Evolutionary conservation across 2,888 invertebrate species (phyloP).

Genomic region (Ommatoiulus sabulosus): DNA sequence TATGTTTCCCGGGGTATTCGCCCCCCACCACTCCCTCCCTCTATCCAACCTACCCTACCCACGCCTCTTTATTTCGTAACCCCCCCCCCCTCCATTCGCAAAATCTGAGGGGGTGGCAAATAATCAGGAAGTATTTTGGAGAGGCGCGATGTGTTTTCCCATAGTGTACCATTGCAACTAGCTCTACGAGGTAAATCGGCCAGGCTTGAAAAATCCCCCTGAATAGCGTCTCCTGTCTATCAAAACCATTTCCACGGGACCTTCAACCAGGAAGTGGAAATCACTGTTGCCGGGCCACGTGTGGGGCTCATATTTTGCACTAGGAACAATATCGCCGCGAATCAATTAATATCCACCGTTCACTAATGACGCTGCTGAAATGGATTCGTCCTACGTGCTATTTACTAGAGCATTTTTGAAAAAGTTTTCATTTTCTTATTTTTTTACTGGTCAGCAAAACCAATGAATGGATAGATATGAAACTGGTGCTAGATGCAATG

Average conservation of each 20-base stretch:
- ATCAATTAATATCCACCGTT: neutral
- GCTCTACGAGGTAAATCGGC: conserved; percentile 28
- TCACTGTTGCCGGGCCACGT: no score
- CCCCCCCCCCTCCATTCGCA: neutral
- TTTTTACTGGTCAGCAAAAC: no score
- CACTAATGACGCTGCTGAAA: no score
- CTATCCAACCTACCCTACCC: neutral
- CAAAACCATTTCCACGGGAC: conserved; percentile 16
- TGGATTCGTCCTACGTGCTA: neutral
- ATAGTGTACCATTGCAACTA: neutral
- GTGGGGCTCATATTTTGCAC: neutral
- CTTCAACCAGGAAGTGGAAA: conserved; percentile 47
- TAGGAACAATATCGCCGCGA: neutral
- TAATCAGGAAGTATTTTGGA: conserved; percentile 41
- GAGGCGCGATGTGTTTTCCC: neutral
- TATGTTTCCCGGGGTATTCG: neutral
- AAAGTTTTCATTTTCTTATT: no score
- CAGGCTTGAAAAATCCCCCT: conserved; percentile 42
- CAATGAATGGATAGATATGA: no score
- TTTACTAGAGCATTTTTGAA: no score
- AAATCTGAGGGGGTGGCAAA: neutral
- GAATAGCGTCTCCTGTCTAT: conserved; percentile 24
- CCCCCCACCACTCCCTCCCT: neutral
- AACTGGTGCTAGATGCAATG: no score
- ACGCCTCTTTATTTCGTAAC: neutral